Conservation (phyloP, 2,888 invertebrate species). For the Chloromyia formosa region DNA sequence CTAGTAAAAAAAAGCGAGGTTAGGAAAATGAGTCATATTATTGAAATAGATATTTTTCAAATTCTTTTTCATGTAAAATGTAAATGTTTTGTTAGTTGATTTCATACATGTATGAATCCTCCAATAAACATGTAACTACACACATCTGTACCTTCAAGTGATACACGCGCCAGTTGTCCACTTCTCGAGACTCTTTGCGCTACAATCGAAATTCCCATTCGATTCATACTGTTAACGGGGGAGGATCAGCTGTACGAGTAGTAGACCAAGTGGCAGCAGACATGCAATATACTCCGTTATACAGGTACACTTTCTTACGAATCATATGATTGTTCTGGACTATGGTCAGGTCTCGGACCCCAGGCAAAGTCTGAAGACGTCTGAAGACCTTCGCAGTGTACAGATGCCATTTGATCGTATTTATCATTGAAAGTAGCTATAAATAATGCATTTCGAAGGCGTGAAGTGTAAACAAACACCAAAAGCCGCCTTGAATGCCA, state of each 20-base stretch:
- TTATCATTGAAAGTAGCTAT: conserved; percentile 43
- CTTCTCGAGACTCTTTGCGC: neutral
- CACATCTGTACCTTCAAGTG: conserved; percentile 37
- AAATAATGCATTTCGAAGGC: conserved; percentile 45
- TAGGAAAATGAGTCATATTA: too few species aligned
- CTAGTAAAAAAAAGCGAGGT: too few species aligned
- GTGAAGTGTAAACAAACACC: conserved; percentile 46
- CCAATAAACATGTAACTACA: neutral
- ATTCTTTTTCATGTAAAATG: too few species aligned
- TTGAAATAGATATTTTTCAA: too few species aligned
- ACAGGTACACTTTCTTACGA: conserved; percentile 39
- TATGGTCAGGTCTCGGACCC: conserved; percentile 21
- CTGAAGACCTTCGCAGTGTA: neutral
- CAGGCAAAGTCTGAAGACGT: neutral
- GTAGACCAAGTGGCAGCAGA: conserved; percentile 34
- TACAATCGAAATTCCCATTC: conserved; percentile 21
- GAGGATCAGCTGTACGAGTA: conserved; percentile 29
- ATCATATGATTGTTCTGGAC: conserved; percentile 29
- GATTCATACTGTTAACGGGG: conserved; percentile 34
- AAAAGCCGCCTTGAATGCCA: conserved; percentile 30
- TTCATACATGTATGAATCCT: neutral
- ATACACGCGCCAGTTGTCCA: conserved; percentile 36
- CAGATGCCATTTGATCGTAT: conserved; percentile 42
- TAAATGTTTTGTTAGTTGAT: too few species aligned
- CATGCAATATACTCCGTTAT: conserved; percentile 16